phyloP scores from a whole-genome alignment of 2,797 vertebrate genomes.

The Buceros bicornis region DNA sequence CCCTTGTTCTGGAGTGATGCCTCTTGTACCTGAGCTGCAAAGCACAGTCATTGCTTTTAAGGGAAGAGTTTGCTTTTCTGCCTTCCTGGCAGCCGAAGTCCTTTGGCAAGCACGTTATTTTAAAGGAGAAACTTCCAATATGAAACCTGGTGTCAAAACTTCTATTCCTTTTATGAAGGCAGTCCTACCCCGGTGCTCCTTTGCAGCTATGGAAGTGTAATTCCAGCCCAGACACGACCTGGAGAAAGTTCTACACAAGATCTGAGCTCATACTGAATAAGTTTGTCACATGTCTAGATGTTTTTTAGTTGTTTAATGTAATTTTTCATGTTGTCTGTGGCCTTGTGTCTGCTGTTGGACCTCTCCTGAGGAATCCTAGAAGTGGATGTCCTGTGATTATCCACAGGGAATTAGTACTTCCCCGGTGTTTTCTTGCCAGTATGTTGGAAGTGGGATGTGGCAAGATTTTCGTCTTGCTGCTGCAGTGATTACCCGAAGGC shows the following conservation, averaged over 20 bases:
- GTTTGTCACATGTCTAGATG: not conserved
- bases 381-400: not conserved
- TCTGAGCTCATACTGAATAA: not conserved
- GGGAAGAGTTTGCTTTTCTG: conserved; percentile 44
- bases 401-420: not conserved
- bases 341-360: not conserved
- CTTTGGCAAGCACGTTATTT: conserved; percentile 47
- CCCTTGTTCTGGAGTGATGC: conserved; percentile 9
- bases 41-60: conserved; percentile 40
- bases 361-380: not conserved
- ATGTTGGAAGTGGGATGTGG: conserved; percentile 24
- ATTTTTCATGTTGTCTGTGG: not conserved
- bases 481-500: not conserved
- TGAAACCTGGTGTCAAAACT: conserved; percentile 40
- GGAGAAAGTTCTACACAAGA: not conserved
- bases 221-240: not conserved
- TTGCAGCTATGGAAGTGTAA: not conserved
- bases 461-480: conserved; percentile 28
- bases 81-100: conserved; percentile 43
- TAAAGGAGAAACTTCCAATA: conserved; percentile 40
- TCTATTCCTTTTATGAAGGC: conserved; percentile 40
- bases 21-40: conserved; percentile 38
- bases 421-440: not conserved
- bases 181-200: not conserved
- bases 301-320: not conserved